phyloP scores from a whole-genome alignment of 1,140 invertebrate species.

The Acromyrmex echinatior region DNA sequence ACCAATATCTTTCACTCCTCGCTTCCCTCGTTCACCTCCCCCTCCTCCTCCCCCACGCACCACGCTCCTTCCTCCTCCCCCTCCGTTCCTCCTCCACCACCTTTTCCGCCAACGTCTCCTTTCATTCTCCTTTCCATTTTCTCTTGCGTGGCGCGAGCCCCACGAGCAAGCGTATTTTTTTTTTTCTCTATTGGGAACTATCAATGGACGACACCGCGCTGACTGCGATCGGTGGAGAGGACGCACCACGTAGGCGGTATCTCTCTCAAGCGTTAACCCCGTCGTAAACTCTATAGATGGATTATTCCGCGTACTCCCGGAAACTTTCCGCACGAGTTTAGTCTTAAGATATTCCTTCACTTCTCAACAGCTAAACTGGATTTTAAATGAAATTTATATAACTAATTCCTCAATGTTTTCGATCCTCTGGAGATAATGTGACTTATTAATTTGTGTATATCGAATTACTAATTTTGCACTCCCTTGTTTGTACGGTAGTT shows the following conservation, averaged over 20 bases:
- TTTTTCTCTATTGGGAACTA: conserved; percentile 32
- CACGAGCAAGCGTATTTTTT: conserved; percentile 21
- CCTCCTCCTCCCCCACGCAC: background rate
- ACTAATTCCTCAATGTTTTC: background rate
- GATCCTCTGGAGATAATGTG: background rate
- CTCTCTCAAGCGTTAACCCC: conserved; percentile 20
- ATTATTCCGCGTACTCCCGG: background rate
- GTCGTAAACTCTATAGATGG: background rate
- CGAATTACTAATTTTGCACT: background rate
- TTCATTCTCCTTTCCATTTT: conserved; percentile 73
- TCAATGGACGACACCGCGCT: conserved; percentile 65
- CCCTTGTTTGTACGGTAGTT: background rate
- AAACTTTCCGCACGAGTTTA: background rate
- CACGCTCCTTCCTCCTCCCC: background rate
- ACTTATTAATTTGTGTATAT: background rate
- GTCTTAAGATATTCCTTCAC: background rate
- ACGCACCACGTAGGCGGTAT: conserved; percentile 39
- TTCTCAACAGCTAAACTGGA: background rate
- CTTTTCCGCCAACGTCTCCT: conserved; percentile 66
- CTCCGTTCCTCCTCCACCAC: background rate
- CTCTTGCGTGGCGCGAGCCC: conserved; percentile 4
- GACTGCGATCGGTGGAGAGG: conserved; percentile 35
- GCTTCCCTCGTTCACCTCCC: conserved; percentile 49
- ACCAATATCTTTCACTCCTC: conserved; percentile 80
- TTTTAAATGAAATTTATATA: background rate